Base-by-base conservation (phyloP, 1,140 invertebrate genomes). In the Brachionus koreanus region DNA sequence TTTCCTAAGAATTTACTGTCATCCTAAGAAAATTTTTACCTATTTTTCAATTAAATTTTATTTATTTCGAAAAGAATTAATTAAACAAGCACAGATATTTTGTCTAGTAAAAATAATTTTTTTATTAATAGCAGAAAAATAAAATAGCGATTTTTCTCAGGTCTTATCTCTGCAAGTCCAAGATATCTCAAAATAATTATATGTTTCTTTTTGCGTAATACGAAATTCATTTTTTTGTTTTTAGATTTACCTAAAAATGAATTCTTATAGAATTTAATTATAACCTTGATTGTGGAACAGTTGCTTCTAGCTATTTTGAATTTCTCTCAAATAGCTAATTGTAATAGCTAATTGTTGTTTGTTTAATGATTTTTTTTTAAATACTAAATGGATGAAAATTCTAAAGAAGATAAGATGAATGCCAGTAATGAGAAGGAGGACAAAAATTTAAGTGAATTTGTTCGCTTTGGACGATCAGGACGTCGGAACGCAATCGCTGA, bases 401-500 rank as follows among this genome's bases (percentile, higher is more conserved):
- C 63, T 10, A 65, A 65, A 25, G 61, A 33, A 65, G 25, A 65
- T 33, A 65, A 65, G n/a, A 65, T 33, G 29, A 37, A 5, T 65
- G 23, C 7, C 42, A 39, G 37, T 16, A 19, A 69, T 37, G 6
- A 39, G 37, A 39, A 72, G 19, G 67, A 72, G 19, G 37, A 72
- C 9, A 5, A 72, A 7, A 43, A 46, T 9, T 5, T 74, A 12
- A 35, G 19, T 46, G 69, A 74, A 13, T 74, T 74, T 74, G 69
- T 74, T 25, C 69, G 69, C 23, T 46, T 19, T 46, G 69, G 69
- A 10, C 37, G 69, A 0, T 19, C 69, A 2, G 69, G 69, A 9
- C 37, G 69, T 19, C 69, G 69, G 7, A 74, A 74, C 25, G 69
- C 69, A n/a, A 74, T 74, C 25, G 69, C 42, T 46, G 69, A 74